Base-by-base conservation (phyloP, 64 coral and sea anemone genomes). In the Stichodactyla helianthus region DNA sequence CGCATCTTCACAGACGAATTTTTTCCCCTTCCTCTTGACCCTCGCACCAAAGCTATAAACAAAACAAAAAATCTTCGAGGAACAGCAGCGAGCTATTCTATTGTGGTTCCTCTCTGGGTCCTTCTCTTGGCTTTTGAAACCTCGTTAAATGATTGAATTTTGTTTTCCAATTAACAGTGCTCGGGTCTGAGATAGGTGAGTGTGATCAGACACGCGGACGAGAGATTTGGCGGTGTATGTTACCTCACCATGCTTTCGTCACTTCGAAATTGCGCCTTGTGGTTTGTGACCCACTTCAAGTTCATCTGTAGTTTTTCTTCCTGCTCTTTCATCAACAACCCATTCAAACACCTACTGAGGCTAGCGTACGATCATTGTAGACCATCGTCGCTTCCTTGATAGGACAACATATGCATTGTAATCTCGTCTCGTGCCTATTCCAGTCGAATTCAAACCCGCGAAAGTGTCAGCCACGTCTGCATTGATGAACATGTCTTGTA, bases 121-220 rank as follows among this genome's bases (percentile, higher is more conserved):
- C 22, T 20, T 7, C 23, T 74, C 1, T 74, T 74, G 68, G 22
- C 10, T 74, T 81, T 81, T 81, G 78, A 81, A 54, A 8, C 78
- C 50, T 85, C 19, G 89, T 51, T 90, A 90, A 90, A 84, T 53
- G 82, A 25, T 90, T 90, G 85, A 77, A 85, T 85, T 90, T 86
- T 74, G n/a, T n/a, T 85, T 84, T 90, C 89, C 67, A 90, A 90
- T 90, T 90, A 90, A 90, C 89, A 90, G 82, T 59, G 50, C 77
- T 79, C 44, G 27, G 77, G 2, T 44, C 50, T 16, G 12, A 52
- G 77, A 50, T 50, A 79, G 77, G 77, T 79, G 77, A 81, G 78
- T 81, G 52, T 74, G 25, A 10, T 26, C 10, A 19, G 17, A 74
- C 68, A 74, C 22, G 68, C 68, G 23, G 68, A 23, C 62, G 68